phyloP scores from a whole-genome alignment of 1,140 invertebrate species.

The Bombus fervidus region DNA sequence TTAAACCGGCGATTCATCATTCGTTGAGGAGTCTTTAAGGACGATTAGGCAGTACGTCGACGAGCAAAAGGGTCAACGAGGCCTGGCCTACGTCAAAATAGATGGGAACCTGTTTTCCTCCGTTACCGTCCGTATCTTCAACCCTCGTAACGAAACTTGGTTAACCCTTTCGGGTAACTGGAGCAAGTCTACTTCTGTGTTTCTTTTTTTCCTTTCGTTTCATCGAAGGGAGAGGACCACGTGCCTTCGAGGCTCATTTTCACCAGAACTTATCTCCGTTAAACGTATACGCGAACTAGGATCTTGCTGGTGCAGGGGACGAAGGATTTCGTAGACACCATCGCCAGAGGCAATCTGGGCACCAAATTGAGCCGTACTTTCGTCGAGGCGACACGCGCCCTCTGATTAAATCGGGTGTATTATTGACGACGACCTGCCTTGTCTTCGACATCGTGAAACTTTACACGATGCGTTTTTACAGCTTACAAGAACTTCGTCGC shows the following conservation, averaged over 20 bases:
- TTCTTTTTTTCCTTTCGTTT: background rate
- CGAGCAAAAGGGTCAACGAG: conserved; percentile 43
- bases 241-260: conserved; percentile 23
- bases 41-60: conserved; percentile 52
- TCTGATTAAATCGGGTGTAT: conserved; percentile 43
- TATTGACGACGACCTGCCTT: conserved; percentile 14
- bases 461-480: background rate
- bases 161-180: conserved; percentile 44
- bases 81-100: conserved; percentile 26
- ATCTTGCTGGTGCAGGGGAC: no score
- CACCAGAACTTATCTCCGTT: background rate
- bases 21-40: conserved; percentile 59
- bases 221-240: background rate
- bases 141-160: conserved; percentile 10
- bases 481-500: background rate
- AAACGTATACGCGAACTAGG: background rate
- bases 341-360: conserved; percentile 17
- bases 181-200: background rate
- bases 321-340: background rate
- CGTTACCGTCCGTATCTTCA: conserved; percentile 8
- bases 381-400: conserved; percentile 21
- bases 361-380: conserved; percentile 25
- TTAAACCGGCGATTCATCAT: conserved; percentile 69
- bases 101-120: conserved; percentile 21
- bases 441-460: conserved; percentile 1